These are phyloP conservation scores for Apotomis capreana DNA, from an alignment of 2,888 invertebrate species.

Conservation along the genomic window DNA sequence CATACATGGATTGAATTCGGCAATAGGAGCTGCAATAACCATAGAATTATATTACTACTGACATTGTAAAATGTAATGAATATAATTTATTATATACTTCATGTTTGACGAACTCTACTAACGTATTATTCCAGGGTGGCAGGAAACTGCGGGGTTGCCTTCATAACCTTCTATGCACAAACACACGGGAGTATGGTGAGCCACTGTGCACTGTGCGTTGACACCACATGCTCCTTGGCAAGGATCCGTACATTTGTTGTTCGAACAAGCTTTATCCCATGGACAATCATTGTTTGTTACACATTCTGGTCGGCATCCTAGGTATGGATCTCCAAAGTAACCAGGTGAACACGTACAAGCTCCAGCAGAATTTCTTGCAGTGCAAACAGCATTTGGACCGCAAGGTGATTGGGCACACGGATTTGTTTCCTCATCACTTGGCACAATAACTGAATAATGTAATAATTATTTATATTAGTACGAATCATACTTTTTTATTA, in stretches of 20 bases:
- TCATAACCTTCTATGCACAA: conserved; percentile 90
- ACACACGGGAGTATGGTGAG: conserved; percentile 92
- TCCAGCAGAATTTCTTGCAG: conserved; percentile 91
- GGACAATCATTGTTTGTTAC: conserved; percentile 92
- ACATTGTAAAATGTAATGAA: background rate
- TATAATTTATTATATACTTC: background rate
- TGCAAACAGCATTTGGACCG: conserved; percentile 93
- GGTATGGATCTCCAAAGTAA: conserved; percentile 94
- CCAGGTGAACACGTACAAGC: conserved; percentile 92
- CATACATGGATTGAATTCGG: conserved; percentile 85
- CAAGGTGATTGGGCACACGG: conserved; percentile 95
- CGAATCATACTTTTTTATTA: background rate
- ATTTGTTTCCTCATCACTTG: conserved; percentile 86
- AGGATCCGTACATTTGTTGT: conserved; percentile 93
- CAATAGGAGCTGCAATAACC: conserved; percentile 68
- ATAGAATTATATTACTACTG: conserved; percentile 17
- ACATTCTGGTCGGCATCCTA: conserved; percentile 93
- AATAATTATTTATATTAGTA: conserved; percentile 37
- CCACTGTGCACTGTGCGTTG: conserved; percentile 90
- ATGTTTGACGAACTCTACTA: conserved; percentile 54
- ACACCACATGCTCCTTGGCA: conserved; percentile 92
- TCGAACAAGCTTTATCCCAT: conserved; percentile 89
- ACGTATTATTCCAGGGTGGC: conserved; percentile 76
- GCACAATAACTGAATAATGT: conserved; percentile 74
- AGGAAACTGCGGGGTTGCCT: conserved; percentile 88